These are phyloP conservation scores for Vidua chalybeata DNA, from an alignment of 2,113 vertebrate species.

Conservation along the genomic window DNA sequence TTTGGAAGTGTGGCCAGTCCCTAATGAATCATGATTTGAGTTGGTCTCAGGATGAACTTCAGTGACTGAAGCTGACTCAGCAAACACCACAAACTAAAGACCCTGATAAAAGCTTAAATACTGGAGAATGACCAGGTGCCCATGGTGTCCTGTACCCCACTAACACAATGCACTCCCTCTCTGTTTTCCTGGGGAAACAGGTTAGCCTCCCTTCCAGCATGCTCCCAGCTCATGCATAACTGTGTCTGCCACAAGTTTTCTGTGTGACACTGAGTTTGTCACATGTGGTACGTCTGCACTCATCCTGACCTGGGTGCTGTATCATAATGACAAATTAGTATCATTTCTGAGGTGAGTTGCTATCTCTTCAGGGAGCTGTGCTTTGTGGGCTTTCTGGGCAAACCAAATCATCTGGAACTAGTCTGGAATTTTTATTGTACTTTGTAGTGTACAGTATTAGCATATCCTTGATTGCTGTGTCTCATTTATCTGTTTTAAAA, in stretches of 20 bases:
- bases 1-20: not conserved
- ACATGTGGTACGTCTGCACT: not conserved
- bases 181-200: not conserved
- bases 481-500: not conserved
- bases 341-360: not conserved
- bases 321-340: not conserved
- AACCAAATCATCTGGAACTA: not conserved
- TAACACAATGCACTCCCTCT: not conserved
- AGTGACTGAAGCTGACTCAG: not conserved
- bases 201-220: not conserved
- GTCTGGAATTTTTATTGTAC: not conserved
- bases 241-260: not conserved
- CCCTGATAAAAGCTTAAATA: not conserved
- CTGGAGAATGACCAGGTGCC: not conserved
- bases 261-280: not conserved
- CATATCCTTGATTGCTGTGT: not conserved
- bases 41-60: not conserved
- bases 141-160: not conserved
- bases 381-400: not conserved
- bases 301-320: not conserved
- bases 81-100: not conserved
- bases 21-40: not conserved
- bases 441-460: not conserved
- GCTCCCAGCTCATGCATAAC: not conserved
- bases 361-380: not conserved